Conservation (phyloP, 1,140 invertebrate species). For the Euura saliciscinereae region DNA sequence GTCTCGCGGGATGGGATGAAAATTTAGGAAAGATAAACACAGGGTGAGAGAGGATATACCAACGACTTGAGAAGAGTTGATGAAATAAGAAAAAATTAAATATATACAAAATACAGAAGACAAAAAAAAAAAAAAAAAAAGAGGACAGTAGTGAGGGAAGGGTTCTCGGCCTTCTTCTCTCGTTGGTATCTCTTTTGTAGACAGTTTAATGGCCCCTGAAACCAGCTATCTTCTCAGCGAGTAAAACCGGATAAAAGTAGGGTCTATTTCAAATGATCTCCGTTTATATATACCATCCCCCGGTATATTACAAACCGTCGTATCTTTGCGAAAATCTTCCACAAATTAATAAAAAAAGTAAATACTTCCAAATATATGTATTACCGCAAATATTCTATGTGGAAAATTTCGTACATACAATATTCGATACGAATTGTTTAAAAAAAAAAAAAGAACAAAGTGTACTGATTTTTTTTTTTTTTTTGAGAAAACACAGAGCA, state of each 20-base stretch:
- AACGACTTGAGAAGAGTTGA: slow-evolving; percentile 24
- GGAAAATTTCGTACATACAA: too few relatives aligned
- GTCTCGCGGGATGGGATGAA: too few relatives aligned
- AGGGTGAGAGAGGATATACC: slow-evolving; percentile 18
- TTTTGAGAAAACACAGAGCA: too few relatives aligned
- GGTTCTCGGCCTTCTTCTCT: slow-evolving; percentile 45
- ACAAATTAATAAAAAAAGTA: too few relatives aligned
- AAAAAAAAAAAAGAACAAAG: too few relatives aligned
- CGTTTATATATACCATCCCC: too few relatives aligned
- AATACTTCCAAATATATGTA: too few relatives aligned
- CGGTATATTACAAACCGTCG: too few relatives aligned
- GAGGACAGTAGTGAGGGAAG: slow-evolving; percentile 33
- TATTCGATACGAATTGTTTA: too few relatives aligned
- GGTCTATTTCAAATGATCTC: slow-evolving; percentile 1
- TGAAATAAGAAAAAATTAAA: slow-evolving; percentile 14
- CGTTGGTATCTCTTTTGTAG: slow-evolving; percentile 38
- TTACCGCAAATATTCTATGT: too few relatives aligned
- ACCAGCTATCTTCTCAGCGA: background rate
- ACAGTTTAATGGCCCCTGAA: slow-evolving; percentile 54
- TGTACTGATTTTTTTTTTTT: too few relatives aligned
- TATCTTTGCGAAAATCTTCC: too few relatives aligned
- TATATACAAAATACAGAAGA: slow-evolving; percentile 27
- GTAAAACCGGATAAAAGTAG: slow-evolving; percentile 1
- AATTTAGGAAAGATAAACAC: slow-evolving; percentile 27
- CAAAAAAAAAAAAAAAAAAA: slow-evolving; percentile 12